Percentiles rank a stretch among this genome's conserved stretches.
These are phyloP conservation scores for Montifringilla adamsi DNA, from an alignment of 2,113 vertebrate genomes.

Conservation along the genomic window DNA sequence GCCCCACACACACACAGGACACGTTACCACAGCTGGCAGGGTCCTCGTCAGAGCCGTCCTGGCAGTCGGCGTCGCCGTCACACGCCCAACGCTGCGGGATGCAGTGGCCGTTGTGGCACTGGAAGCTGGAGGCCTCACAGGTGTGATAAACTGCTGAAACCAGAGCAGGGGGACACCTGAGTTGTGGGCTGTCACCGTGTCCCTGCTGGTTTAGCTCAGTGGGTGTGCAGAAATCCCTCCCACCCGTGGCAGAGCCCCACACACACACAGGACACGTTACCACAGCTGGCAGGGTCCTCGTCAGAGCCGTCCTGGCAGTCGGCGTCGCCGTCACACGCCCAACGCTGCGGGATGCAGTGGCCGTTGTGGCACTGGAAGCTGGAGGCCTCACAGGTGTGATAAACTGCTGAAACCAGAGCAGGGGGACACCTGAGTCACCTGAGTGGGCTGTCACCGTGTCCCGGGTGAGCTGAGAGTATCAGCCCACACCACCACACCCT, in stretches of 20 bases:
- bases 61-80: constrained; percentile 92
- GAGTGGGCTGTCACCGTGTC: accelerated
- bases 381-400: constrained; percentile 91
- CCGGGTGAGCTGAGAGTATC: background rate
- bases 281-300: constrained; percentile 82
- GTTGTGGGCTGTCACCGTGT: accelerated
- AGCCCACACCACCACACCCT: accelerated
- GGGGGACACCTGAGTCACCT: background rate
- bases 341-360: constrained; percentile 94
- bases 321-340: constrained; percentile 91
- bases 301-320: constrained; percentile 95
- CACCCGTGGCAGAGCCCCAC: accelerated
- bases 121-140: constrained; percentile 93
- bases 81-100: constrained; percentile 95
- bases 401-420: constrained; percentile 77
- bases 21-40: constrained; percentile 77
- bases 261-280: constrained; percentile 15
- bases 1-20: accelerated
- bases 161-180: background rate
- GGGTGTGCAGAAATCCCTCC: background rate
- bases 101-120: constrained; percentile 93
- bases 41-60: constrained; percentile 92
- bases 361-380: constrained; percentile 95
- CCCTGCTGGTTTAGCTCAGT: accelerated
- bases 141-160: constrained; percentile 88